These are phyloP conservation scores for Gibbula magus DNA, from an alignment of 2,888 invertebrate species.

Conservation along the genomic window DNA sequence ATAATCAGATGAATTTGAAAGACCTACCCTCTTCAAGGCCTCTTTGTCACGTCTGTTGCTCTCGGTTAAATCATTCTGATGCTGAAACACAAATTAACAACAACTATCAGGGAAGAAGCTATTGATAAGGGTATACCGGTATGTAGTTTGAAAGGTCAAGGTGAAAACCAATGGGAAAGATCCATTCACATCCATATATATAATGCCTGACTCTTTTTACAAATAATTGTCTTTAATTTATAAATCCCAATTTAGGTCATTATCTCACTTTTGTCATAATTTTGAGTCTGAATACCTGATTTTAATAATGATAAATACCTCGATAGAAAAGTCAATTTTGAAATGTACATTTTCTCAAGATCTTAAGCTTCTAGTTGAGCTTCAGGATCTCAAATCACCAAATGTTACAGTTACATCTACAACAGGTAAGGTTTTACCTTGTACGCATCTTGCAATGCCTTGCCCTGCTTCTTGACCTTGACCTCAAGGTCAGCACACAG, in stretches of 20 bases:
- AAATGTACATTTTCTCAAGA: neutral
- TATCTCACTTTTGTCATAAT: too few species aligned
- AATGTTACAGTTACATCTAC: neutral
- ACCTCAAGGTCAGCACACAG: slow-evolving; percentile 51
- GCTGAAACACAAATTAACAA: slow-evolving; percentile 38
- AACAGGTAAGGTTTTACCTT: slow-evolving; percentile 42
- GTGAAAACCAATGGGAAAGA: too few species aligned
- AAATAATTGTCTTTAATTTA: too few species aligned
- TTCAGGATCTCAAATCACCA: neutral
- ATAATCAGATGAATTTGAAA: neutral
- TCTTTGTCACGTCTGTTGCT: slow-evolving; percentile 51
- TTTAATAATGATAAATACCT: too few species aligned
- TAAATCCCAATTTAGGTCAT: too few species aligned
- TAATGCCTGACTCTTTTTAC: too few species aligned
- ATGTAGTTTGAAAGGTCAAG: too few species aligned
- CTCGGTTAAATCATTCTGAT: slow-evolving; percentile 53
- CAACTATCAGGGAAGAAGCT: too few species aligned
- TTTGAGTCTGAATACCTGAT: too few species aligned
- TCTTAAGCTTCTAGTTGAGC: neutral
- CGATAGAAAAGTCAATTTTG: too few species aligned
- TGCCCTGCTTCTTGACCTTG: slow-evolving; percentile 51
- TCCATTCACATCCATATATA: too few species aligned
- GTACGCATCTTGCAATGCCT: slow-evolving; percentile 55
- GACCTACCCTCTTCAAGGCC: slow-evolving; percentile 53
- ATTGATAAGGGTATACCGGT: too few species aligned